Base-by-base conservation (phyloP, 2,113 vertebrate species). In the Noctilio leporinus region DNA sequence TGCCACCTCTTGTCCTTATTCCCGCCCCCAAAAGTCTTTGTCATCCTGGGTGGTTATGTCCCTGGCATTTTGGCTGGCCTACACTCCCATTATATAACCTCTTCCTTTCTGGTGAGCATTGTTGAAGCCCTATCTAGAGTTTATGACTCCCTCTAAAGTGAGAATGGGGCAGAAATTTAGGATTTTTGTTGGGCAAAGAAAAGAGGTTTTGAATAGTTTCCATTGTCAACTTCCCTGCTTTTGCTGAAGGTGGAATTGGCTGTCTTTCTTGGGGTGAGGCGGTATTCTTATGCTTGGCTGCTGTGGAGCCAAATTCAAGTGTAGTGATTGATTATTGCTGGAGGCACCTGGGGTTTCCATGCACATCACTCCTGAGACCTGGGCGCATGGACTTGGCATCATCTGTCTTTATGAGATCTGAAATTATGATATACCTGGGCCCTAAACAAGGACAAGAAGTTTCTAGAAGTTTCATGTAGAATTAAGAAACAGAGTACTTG, bases 111-210 rank as follows among this genome's bases (percentile, higher is more conserved):
- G 57, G 47, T 40, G 77, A 77, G 49, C 28, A 47, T 55, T 72
- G 4, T 33, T 62, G 49, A 91, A 45, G n/a, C 53, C 90, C n/a
- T 94, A 1, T 88, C 6, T 67, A 43, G 43, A 7, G 5, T 77
- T 57, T 72, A 85, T 40, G 51, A 76, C n/a, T 65, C n/a, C 14
- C 65, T n/a, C 57, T 90, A 24, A 12, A 55, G 5, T 77, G 35
- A 86, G 33, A 88, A 4, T n/a, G 17, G n/a, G 38, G 33, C 35
- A 73, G 51, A 92, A 69, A 73, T 64, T 90, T 87, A 81, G 72
- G 76, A 72, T 90, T 95, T 89, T 89, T 85, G 81, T 20, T 90
- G 76, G 40, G 24, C 77, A 70, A 75, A 91, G 95, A 77, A 87
- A 84, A 57, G 33, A 33, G 53, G 6, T 94, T 80, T 86, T 76